Evolutionary conservation across 1,140 invertebrate species (phyloP).

Genomic region (Chironomus striatipennis): DNA sequence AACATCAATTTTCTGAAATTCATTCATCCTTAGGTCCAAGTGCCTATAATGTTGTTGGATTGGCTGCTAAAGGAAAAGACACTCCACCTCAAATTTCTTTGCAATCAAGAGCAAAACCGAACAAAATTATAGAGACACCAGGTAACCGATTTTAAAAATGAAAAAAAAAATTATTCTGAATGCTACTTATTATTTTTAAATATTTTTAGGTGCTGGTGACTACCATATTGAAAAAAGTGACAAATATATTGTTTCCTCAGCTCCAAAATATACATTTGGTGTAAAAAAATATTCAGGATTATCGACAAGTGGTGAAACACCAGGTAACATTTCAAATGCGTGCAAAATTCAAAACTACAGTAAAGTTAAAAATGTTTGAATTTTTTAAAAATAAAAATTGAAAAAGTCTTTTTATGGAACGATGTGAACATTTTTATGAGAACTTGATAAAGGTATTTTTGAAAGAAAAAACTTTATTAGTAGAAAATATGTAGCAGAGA

Average conservation of each 20-base stretch:
- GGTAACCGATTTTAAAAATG: conserved; percentile 36
- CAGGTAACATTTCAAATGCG: conserved; percentile 44
- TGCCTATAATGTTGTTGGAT: conserved; percentile 69
- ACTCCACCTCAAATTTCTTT: conserved; percentile 62
- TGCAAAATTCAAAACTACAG: no score
- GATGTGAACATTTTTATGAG: conserved; percentile 12
- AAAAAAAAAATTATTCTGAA: no score
- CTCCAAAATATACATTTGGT: conserved; percentile 61
- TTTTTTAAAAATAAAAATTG: no score
- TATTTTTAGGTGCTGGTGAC: conserved; percentile 53
- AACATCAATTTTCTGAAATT: neutral
- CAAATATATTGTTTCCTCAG: conserved; percentile 53
- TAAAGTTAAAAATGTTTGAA: no score
- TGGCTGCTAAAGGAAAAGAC: conserved; percentile 65
- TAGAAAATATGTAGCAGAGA: no score
- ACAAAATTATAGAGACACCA: conserved; percentile 64
- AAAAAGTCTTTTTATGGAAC: no score
- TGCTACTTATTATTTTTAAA: no score
- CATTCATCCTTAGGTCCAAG: conserved; percentile 31
- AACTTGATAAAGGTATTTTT: conserved; percentile 27
- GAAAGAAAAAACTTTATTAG: no score
- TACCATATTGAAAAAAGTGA: conserved; percentile 68
- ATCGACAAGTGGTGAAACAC: conserved; percentile 41
- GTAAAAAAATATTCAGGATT: conserved; percentile 41
- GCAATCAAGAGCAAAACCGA: conserved; percentile 64